A percentile compares a stretch with the other conserved stretches of the same genome.
These are phyloP conservation scores for Stenotaenia linearis DNA, from an alignment of 2,888 invertebrate genomes.

Conservation along the genomic window DNA sequence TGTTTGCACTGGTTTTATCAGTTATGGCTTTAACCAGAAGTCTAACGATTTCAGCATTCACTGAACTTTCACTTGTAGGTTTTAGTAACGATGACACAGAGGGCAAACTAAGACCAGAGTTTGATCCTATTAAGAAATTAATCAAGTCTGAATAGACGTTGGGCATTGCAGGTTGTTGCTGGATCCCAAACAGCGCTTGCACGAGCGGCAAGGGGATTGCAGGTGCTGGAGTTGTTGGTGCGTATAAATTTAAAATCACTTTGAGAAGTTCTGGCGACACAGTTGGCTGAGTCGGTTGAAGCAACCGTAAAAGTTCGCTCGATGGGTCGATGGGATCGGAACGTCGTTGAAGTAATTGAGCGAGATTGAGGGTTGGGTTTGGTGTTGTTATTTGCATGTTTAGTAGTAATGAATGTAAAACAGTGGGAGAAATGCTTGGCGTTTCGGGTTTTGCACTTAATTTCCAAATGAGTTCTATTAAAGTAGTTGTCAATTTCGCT, in stretches of 20 bases:
- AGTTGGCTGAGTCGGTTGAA: background rate
- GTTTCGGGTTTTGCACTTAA: background rate
- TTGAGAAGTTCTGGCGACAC: background rate
- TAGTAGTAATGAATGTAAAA: background rate
- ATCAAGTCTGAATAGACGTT: background rate
- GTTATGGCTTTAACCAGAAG: background rate
- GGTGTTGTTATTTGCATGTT: background rate
- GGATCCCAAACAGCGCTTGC: background rate
- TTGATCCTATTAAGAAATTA: background rate
- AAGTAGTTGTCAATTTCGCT: background rate
- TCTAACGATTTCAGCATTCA: background rate
- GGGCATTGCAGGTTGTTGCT: background rate
- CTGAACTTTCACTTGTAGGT: background rate
- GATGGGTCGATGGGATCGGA: background rate
- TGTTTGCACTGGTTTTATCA: background rate
- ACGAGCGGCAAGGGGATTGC: background rate
- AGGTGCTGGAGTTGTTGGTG: conserved; percentile 5
- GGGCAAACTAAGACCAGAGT: background rate
- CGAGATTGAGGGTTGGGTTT: too few species aligned
- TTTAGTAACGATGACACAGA: background rate
- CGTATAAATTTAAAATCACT: background rate
- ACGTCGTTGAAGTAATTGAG: too few species aligned
- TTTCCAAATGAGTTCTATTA: background rate
- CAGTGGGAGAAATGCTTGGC: background rate
- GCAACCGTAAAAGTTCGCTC: background rate